Percentiles rank a stretch among this genome's conserved stretches.
Conservation (phyloP, 2,888 invertebrate genomes). For the Rhogogaster chlorosoma region DNA sequence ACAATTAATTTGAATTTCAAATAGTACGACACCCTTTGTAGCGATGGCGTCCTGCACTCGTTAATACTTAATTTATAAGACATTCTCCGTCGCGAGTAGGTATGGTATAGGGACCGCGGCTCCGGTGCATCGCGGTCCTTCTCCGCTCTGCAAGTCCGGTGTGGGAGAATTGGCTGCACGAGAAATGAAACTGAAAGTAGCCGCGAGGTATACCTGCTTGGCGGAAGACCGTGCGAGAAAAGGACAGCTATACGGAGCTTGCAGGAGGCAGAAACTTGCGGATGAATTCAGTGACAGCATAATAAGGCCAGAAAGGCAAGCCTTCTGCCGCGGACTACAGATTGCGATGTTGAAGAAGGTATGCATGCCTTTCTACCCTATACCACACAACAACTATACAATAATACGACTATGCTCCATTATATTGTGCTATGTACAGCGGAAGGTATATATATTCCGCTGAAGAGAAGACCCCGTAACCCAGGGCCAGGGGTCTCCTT, state of each 20-base stretch:
- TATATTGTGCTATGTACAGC: slow-evolving; percentile 4
- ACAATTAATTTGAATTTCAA: slow-evolving; percentile 48
- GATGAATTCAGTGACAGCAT: slow-evolving; percentile 50
- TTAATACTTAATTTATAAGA: slow-evolving; percentile 53
- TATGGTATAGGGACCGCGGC: background rate
- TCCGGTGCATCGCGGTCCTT: slow-evolving; percentile 15
- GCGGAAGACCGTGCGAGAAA: slow-evolving; percentile 44
- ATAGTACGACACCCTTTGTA: slow-evolving; percentile 40
- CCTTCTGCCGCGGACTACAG: slow-evolving; percentile 21
- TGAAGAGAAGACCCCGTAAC: slow-evolving; percentile 19
- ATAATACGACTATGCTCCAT: slow-evolving; percentile 12
- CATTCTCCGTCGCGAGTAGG: slow-evolving; percentile 25
- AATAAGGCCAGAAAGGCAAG: slow-evolving; percentile 41
- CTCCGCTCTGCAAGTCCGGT: background rate
- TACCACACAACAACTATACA: slow-evolving; percentile 13
- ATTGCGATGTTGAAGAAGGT: slow-evolving; percentile 15
- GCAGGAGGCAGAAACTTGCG: slow-evolving; percentile 49
- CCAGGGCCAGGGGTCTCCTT: slow-evolving; percentile 30
- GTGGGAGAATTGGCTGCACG: slow-evolving; percentile 46
- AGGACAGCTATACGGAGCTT: slow-evolving; percentile 42
- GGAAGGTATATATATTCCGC: slow-evolving; percentile 7
- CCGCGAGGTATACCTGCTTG: slow-evolving; percentile 28
- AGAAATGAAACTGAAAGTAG: slow-evolving; percentile 50
- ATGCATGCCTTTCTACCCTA: background rate
- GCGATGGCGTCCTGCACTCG: slow-evolving; percentile 42